phyloP scores from a whole-genome alignment of 2,888 invertebrate species.

The Drosophila pseudotakahashii region DNA sequence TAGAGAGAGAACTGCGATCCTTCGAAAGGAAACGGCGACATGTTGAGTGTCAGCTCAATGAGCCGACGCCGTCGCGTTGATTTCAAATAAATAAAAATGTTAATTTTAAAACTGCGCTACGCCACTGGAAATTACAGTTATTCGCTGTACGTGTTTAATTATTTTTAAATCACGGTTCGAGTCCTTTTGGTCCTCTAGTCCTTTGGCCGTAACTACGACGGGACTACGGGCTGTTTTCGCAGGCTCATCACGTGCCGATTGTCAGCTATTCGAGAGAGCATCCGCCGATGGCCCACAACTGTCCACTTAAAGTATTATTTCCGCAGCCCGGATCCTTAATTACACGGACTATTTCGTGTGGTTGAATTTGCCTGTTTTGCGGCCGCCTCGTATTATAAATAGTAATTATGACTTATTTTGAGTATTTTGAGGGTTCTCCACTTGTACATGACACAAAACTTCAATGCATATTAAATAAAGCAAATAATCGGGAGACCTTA shows the following conservation, averaged over 20 bases:
- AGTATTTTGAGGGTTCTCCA: conserved; percentile 19
- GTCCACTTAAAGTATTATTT: conserved; percentile 78
- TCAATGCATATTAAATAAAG: conserved; percentile 77
- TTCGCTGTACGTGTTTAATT: conserved; percentile 80
- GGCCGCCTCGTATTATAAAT: conserved; percentile 20
- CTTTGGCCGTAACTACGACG: neutral
- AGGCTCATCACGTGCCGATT: conserved; percentile 75
- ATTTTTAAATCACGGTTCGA: conserved; percentile 76
- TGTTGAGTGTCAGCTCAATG: conserved; percentile 56
- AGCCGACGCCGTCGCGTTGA: conserved; percentile 53
- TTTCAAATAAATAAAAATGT: conserved; percentile 79
- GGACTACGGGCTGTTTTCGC: conserved; percentile 42
- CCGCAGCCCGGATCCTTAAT: conserved; percentile 68
- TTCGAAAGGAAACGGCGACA: conserved; percentile 27
- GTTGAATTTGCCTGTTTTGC: conserved; percentile 37
- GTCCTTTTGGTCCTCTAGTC: neutral
- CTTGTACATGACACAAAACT: conserved; percentile 34
- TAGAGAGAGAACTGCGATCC: neutral
- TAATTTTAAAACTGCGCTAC: conserved; percentile 68
- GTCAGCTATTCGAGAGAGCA: conserved; percentile 66
- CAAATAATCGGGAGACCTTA: conserved; percentile 66
- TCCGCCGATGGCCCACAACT: conserved; percentile 47
- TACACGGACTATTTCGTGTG: conserved; percentile 50
- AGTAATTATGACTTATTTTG: conserved; percentile 43
- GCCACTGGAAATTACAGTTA: conserved; percentile 73